Evolutionary conservation across 2,113 vertebrate species (phyloP).

Genomic region (Danionella cerebrum): DNA sequence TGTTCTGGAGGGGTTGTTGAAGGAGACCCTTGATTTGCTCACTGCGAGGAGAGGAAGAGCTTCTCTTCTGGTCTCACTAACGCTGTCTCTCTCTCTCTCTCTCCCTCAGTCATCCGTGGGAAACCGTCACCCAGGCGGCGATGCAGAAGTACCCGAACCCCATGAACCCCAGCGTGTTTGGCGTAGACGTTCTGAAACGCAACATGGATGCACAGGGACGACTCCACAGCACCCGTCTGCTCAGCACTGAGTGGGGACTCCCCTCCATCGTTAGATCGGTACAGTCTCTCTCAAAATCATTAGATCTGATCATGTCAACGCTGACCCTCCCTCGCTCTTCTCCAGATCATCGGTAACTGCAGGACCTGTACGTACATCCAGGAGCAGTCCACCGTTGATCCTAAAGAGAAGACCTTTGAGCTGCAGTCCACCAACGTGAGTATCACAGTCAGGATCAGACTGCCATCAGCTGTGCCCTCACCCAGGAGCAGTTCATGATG

Average conservation of each 20-base stretch:
- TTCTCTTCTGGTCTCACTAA: neutral
- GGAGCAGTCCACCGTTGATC: slow-evolving; percentile 91
- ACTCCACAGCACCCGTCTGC: slow-evolving; percentile 85
- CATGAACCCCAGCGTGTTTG: slow-evolving; percentile 92
- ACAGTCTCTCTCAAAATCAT: slow-evolving; percentile 48
- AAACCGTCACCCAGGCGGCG: slow-evolving; percentile 88
- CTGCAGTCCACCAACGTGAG: slow-evolving; percentile 91
- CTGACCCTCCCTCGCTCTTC: neutral
- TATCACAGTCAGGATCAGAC: too few species aligned
- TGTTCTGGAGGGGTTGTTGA: too few species aligned
- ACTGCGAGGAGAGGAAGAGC: neutral
- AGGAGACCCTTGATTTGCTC: neutral
- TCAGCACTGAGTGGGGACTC: slow-evolving; percentile 95
- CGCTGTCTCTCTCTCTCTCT: neutral
- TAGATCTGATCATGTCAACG: slow-evolving; percentile 15
- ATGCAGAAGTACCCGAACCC: slow-evolving; percentile 99
- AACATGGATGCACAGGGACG: slow-evolving; percentile 74
- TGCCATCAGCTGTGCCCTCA: too few species aligned
- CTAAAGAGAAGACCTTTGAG: slow-evolving; percentile 77
- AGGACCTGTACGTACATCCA: slow-evolving; percentile 85
- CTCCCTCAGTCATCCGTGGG: slow-evolving; percentile 85
- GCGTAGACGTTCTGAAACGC: slow-evolving; percentile 87
- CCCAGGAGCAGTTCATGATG: too few species aligned
- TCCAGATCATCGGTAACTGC: slow-evolving; percentile 80
- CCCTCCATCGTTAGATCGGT: slow-evolving; percentile 93